phyloP scores from a whole-genome alignment of 30 jellyfish, hydroid and myxozoan genomes.

The Hydractinia symbiolongicarpus region DNA sequence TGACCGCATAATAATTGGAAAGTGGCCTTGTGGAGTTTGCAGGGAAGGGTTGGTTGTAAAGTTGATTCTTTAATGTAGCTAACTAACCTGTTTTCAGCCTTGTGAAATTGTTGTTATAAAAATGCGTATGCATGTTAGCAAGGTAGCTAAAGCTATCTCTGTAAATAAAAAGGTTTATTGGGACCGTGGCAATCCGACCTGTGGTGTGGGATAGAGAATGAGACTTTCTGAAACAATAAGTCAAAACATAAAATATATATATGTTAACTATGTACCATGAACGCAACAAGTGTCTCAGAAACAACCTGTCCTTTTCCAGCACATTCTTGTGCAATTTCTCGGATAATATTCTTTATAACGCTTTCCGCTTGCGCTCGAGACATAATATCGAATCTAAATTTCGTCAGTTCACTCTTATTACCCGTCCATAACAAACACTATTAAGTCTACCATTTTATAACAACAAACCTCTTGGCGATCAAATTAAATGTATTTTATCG shows the following conservation, averaged over 20 bases:
- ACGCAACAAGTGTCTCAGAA: conserved; percentile 90
- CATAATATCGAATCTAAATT: conserved; percentile 15
- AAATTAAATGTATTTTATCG: neutral
- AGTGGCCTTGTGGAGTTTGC: no score
- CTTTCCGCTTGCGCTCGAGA: conserved; percentile 95
- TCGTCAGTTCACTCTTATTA: neutral
- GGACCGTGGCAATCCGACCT: no score
- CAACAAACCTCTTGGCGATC: conserved; percentile 8
- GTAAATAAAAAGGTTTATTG: no score
- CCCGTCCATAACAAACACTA: neutral
- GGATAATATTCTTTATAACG: conserved; percentile 71
- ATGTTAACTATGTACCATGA: conserved; percentile 50
- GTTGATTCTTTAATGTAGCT: no score
- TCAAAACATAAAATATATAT: neutral
- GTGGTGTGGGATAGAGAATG: neutral
- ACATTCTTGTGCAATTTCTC: conserved; percentile 92
- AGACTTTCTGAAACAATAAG: neutral
- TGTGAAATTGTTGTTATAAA: no score
- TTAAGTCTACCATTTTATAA: conserved; percentile 7
- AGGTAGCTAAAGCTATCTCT: no score
- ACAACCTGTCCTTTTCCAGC: conserved; percentile 71
- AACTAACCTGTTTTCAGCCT: no score
- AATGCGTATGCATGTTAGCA: no score
- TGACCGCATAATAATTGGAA: no score
- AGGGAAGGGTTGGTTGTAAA: no score